Conservation (phyloP, 2,113 vertebrate species). For the Hippocampus comes region DNA sequence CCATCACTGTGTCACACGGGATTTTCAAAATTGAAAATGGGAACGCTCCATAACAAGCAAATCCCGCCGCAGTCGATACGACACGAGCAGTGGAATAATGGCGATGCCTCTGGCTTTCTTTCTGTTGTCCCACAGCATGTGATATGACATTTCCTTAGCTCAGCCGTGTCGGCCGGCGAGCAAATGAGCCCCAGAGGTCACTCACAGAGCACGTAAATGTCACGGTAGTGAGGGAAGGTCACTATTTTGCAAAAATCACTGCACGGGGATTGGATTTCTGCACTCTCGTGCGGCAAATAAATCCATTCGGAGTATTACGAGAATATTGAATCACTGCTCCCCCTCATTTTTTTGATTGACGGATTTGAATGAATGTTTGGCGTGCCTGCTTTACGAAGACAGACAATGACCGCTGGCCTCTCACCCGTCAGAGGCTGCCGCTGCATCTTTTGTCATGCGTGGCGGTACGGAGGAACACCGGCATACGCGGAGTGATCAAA, state of each 20-base stretch:
- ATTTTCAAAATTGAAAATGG: no score
- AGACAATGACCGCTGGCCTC: neutral
- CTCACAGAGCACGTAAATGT: constrained; percentile 6
- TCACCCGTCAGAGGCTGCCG: constrained; percentile 20
- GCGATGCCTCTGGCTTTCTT: no score
- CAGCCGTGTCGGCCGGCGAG: no score
- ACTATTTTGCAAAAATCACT: neutral
- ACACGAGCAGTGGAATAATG: no score
- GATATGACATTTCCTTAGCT: no score
- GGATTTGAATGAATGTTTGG: neutral
- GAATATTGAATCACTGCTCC: neutral
- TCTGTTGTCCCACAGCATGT: no score
- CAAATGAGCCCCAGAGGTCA: no score
- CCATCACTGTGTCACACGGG: no score
- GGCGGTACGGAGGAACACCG: constrained; percentile 48
- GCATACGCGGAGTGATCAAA: constrained; percentile 42
- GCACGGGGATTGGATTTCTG: neutral
- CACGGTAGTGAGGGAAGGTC: constrained; percentile 1
- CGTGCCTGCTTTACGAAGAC: neutral
- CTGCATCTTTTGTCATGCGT: constrained; percentile 10
- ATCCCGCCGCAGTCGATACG: no score
- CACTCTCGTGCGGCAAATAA: neutral
- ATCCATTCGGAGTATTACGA: neutral
- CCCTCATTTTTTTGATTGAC: neutral
- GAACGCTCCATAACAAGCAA: no score